Percentiles rank a stretch among this genome's conserved stretches.
These are phyloP conservation scores for Dascyllus trimaculatus DNA, from an alignment of 2,113 vertebrate genomes.

Conservation along the genomic window DNA sequence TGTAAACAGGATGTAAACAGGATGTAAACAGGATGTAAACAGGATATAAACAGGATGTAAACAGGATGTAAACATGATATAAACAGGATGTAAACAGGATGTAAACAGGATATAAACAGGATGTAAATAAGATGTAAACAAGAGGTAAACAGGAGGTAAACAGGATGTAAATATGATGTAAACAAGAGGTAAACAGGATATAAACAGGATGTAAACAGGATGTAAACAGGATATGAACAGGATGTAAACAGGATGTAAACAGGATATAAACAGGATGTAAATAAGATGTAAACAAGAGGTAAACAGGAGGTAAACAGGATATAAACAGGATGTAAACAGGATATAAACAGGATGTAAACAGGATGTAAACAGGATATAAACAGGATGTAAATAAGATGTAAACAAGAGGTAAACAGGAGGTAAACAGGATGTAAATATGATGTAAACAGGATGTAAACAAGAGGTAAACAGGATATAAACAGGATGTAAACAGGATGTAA, in stretches of 20 bases:
- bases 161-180: neutral
- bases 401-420: too few species aligned
- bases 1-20: neutral
- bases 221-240: too few species aligned
- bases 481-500: neutral
- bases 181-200: too few species aligned
- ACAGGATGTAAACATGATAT: neutral
- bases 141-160: too few species aligned
- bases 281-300: too few species aligned
- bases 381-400: neutral
- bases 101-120: neutral
- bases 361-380: neutral
- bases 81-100: too few species aligned
- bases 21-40: neutral
- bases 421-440: neutral
- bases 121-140: too few species aligned
- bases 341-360: neutral
- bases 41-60: too few species aligned
- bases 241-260: neutral
- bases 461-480: too few species aligned
- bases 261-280: neutral
- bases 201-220: neutral
- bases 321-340: neutral
- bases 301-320: too few species aligned
- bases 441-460: neutral